Evolutionary conservation across 2,888 invertebrate species (phyloP).

Genomic region (Eupeodes luniger): DNA sequence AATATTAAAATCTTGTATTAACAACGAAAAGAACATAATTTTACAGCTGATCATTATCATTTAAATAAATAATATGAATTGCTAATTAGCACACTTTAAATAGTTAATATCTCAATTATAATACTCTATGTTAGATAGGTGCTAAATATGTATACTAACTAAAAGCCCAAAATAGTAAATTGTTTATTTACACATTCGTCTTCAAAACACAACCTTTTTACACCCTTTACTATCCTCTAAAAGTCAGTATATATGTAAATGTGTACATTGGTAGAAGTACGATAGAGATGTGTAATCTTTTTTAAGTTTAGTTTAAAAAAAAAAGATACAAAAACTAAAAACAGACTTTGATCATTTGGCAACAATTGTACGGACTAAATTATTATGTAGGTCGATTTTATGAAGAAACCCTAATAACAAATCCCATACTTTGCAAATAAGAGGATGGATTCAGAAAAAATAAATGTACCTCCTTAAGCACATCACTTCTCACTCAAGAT

Average conservation of each 20-base stretch:
- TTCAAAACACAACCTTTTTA: background rate
- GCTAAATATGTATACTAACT: background rate
- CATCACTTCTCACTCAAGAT: conserved; percentile 16
- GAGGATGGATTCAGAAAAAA: conserved; percentile 10
- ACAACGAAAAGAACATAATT: background rate
- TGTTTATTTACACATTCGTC: background rate
- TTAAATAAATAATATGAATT: background rate
- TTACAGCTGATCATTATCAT: background rate
- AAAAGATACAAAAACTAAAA: background rate
- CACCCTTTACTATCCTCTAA: background rate
- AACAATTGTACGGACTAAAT: background rate
- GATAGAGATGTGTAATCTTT: conserved; percentile 23
- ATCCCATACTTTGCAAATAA: conserved; percentile 45
- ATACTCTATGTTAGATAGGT: background rate
- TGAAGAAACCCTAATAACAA: conserved; percentile 63
- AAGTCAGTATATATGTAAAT: background rate
- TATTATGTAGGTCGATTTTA: conserved; percentile 53
- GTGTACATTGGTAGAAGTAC: background rate
- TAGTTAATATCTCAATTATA: conserved; percentile 10
- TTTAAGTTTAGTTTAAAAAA: conserved; percentile 18
- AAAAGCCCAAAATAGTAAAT: background rate
- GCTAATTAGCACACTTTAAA: background rate
- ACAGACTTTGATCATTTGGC: conserved; percentile 27
- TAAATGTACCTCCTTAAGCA: background rate
- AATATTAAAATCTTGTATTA: no score